Percentiles rank a stretch among this genome's conserved stretches.
Conservation (phyloP, 2,113 vertebrate genomes). For the Cercopithecus mona region DNA sequence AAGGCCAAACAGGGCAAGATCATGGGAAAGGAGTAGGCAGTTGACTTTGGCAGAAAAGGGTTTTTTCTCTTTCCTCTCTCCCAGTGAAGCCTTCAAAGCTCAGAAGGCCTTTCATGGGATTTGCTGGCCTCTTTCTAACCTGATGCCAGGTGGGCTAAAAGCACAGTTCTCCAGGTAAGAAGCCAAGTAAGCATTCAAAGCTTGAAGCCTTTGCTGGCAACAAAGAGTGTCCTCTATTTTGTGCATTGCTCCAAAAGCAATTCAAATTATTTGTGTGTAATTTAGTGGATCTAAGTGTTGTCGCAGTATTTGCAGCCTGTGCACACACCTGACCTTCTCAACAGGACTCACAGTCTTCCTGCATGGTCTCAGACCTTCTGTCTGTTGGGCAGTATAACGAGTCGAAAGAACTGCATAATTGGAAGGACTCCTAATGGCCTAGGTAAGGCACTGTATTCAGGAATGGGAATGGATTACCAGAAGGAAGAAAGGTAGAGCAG, state of each 20-base stretch:
- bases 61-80: neutral
- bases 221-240: neutral
- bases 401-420: neutral
- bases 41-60: neutral
- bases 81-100: too few species aligned
- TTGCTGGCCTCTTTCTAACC: neutral
- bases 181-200: neutral
- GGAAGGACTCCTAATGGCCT: neutral
- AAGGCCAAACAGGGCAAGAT: accelerated
- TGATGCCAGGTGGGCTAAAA: neutral
- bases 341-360: neutral
- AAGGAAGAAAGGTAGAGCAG: too few species aligned
- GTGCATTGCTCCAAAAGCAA: neutral
- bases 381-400: accelerated
- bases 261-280: accelerated
- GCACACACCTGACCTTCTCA: accelerated
- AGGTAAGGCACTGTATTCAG: neutral
- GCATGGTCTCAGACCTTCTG: accelerated
- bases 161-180: neutral
- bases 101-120: neutral
- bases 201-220: neutral
- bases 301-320: too few species aligned
- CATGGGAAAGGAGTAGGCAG: neutral
- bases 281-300: accelerated
- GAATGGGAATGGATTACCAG: neutral